phyloP scores from a whole-genome alignment of 2,888 invertebrate species.

The Chrysolina americana region DNA sequence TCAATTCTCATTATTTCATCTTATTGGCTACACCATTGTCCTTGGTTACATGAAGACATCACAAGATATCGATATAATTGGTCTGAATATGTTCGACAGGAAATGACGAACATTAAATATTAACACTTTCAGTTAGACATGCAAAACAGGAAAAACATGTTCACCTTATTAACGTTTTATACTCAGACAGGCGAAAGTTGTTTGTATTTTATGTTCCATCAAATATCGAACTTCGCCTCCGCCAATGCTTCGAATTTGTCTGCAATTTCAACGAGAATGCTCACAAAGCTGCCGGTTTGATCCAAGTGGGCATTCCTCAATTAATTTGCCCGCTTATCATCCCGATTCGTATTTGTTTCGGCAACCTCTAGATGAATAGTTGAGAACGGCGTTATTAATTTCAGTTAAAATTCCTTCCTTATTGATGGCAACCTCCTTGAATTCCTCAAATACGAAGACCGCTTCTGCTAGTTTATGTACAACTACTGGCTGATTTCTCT shows the following conservation, averaged over 20 bases:
- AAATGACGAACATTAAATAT: no score
- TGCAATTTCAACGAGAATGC: constrained; percentile 58
- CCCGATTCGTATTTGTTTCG: constrained; percentile 65
- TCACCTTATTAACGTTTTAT: no score
- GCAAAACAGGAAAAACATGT: no score
- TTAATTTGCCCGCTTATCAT: constrained; percentile 61
- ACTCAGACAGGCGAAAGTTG: no score
- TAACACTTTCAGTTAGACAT: no score
- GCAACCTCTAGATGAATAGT: constrained; percentile 62
- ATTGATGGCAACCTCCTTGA: constrained; percentile 46
- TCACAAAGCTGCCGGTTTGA: constrained; percentile 61
- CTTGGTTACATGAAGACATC: no score
- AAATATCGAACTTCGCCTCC: background rate
- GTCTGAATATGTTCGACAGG: no score
- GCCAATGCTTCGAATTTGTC: constrained; percentile 49
- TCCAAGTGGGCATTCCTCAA: constrained; percentile 60
- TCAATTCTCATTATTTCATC: no score
- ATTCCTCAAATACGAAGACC: constrained; percentile 22
- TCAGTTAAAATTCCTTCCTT: constrained; percentile 66
- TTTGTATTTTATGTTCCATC: background rate
- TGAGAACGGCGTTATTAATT: constrained; percentile 64
- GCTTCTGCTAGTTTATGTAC: constrained; percentile 15
- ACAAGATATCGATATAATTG: no score
- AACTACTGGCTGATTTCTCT: constrained; percentile 14
- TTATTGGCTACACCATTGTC: no score